Percentiles rank a stretch among this genome's conserved stretches.
Evolutionary conservation across 2,888 invertebrate species (phyloP).

Genomic region (Drosophila anomelani): DNA sequence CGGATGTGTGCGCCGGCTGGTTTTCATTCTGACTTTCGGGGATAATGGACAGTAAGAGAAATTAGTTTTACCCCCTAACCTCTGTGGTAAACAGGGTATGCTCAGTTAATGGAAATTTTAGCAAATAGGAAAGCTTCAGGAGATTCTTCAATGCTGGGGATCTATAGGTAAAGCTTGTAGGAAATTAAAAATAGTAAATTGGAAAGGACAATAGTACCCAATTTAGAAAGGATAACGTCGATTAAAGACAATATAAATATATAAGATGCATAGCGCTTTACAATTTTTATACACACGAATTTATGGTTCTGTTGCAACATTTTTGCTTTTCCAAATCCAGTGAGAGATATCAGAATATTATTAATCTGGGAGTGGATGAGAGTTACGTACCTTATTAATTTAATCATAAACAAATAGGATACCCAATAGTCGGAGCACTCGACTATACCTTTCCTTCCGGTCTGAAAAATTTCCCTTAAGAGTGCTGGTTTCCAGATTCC

Average conservation of each 20-base stretch:
- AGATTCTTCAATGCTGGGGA: not conserved
- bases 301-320: not conserved
- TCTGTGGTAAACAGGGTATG: not conserved
- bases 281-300: not conserved
- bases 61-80: conserved; percentile 2
- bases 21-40: conserved; percentile 17
- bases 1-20: conserved; percentile 13
- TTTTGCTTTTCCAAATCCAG: not conserved
- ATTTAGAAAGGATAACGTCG: not conserved
- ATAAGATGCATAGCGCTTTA: not conserved
- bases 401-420: not conserved
- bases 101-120: not conserved
- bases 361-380: fast-evolving
- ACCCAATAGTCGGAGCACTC: not conserved
- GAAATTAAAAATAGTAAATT: not conserved
- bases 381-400: not conserved
- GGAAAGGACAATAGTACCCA: not conserved
- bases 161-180: not conserved
- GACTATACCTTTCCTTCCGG: not conserved
- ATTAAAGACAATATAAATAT: not conserved
- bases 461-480: not conserved
- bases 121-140: not conserved
- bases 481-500: not conserved
- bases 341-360: not conserved
- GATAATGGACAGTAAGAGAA: conserved; percentile 20